These are phyloP conservation scores for Mesocricetus auratus DNA, from an alignment of 2,113 vertebrate genomes.

Conservation along the genomic window DNA sequence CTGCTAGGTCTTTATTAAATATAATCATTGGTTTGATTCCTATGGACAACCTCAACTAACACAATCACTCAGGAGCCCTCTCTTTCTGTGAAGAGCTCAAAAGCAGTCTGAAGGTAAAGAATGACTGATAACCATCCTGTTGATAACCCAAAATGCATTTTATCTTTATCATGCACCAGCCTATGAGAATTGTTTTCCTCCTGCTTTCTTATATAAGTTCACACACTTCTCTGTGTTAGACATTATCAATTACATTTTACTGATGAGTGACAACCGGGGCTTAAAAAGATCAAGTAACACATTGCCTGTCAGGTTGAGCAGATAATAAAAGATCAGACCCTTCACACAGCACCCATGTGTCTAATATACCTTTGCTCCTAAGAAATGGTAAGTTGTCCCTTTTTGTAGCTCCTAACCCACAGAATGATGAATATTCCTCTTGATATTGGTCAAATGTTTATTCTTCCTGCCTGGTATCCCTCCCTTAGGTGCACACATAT, in stretches of 20 bases:
- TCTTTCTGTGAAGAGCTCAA: not conserved
- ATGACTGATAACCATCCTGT: not conserved
- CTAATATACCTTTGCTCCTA: not conserved
- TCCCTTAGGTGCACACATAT: not conserved
- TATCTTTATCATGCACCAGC: not conserved
- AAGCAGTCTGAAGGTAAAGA: slow-evolving; percentile 35
- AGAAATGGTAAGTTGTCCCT: not conserved
- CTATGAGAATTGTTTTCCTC: not conserved
- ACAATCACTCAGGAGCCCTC: not conserved
- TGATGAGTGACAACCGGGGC: not conserved
- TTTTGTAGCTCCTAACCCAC: not conserved
- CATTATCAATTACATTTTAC: not conserved
- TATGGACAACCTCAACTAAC: not conserved
- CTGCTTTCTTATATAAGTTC: not conserved
- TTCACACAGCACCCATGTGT: not conserved
- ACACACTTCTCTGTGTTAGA: not conserved
- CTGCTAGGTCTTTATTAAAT: not conserved
- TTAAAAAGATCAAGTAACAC: not conserved
- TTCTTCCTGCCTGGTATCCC: not conserved
- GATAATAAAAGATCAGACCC: not conserved
- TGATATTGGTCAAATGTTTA: too few species aligned
- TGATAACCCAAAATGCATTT: not conserved
- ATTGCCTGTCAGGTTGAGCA: not conserved
- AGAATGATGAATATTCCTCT: not conserved
- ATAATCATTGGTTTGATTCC: not conserved